Percentiles rank a stretch among this genome's conserved stretches.
Conservation (phyloP, 1,140 invertebrate species). For the Brachionus rubens region DNA sequence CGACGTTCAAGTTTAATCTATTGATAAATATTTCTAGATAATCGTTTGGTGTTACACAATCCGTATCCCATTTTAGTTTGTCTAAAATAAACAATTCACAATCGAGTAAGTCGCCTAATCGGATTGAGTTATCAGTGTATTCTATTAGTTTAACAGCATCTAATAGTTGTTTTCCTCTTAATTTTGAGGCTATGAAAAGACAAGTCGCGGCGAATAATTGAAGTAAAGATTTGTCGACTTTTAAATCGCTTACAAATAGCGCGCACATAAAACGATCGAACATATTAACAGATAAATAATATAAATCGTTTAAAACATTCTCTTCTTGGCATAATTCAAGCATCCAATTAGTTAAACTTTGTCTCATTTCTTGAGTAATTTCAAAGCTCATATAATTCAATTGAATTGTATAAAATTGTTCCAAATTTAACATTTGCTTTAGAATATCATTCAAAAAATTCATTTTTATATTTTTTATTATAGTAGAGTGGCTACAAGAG, state of each 20-base stretch:
- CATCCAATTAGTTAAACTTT: not conserved
- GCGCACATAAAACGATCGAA: slow-evolving; percentile 83
- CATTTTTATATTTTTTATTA: too few relatives aligned
- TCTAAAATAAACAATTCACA: slow-evolving; percentile 75
- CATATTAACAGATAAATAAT: slow-evolving; percentile 82
- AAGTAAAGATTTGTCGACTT: slow-evolving; percentile 73
- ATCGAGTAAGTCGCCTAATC: slow-evolving; percentile 74
- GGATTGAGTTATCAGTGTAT: slow-evolving; percentile 86
- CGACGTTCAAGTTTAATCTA: not conserved
- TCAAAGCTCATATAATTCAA: not conserved
- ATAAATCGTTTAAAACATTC: slow-evolving; percentile 83
- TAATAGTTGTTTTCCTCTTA: slow-evolving; percentile 75
- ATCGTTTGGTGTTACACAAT: slow-evolving; percentile 74
- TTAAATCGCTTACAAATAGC: slow-evolving; percentile 60
- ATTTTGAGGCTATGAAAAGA: slow-evolving; percentile 81
- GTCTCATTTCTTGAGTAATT: not conserved
- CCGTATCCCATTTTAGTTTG: slow-evolving; percentile 77
- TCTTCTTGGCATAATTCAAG: slow-evolving; percentile 77
- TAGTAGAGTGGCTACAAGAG: too few relatives aligned
- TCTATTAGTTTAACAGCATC: slow-evolving; percentile 75
- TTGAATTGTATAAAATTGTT: not conserved
- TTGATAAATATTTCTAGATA: slow-evolving; percentile 52
- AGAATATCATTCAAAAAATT: too few relatives aligned
- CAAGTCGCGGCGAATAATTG: slow-evolving; percentile 85
- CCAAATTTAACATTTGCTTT: too few relatives aligned